Conservation (phyloP, 2,113 vertebrate species). For the Pedionomus torquatus region DNA sequence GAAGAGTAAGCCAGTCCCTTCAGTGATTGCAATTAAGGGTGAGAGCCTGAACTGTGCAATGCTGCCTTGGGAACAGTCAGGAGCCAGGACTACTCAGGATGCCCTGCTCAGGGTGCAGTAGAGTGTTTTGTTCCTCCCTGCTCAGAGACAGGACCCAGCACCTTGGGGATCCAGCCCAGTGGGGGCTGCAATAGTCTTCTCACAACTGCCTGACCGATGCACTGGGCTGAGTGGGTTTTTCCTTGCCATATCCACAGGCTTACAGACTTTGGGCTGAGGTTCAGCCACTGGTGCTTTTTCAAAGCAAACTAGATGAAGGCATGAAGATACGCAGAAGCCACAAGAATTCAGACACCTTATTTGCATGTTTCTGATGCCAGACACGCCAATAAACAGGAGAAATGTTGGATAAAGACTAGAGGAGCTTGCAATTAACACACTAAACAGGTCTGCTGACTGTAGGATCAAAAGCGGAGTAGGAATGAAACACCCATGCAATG, state of each 20-base stretch:
- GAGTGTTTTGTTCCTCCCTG: neutral
- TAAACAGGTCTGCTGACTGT: neutral
- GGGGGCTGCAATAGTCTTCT: neutral
- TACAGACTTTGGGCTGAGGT: neutral
- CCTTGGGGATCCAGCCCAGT: neutral
- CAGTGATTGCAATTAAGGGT: neutral
- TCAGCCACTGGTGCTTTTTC: neutral
- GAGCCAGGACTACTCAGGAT: neutral
- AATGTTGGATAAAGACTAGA: constrained; percentile 28
- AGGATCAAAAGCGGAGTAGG: constrained; percentile 25
- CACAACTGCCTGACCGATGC: rapidly evolving
- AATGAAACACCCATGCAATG: neutral
- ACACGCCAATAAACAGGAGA: neutral
- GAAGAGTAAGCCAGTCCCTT: neutral
- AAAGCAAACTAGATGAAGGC: neutral
- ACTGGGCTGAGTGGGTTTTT: neutral
- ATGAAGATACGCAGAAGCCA: rapidly evolving
- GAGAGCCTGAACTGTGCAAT: neutral
- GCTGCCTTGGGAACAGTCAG: neutral
- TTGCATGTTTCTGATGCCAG: neutral
- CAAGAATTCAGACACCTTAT: neutral
- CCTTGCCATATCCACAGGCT: neutral
- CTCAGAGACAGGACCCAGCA: rapidly evolving
- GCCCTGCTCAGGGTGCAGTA: rapidly evolving
- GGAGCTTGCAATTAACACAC: constrained; percentile 45